phyloP scores from a whole-genome alignment of 1,140 invertebrate genomes.

The Phthorimaea operculella region DNA sequence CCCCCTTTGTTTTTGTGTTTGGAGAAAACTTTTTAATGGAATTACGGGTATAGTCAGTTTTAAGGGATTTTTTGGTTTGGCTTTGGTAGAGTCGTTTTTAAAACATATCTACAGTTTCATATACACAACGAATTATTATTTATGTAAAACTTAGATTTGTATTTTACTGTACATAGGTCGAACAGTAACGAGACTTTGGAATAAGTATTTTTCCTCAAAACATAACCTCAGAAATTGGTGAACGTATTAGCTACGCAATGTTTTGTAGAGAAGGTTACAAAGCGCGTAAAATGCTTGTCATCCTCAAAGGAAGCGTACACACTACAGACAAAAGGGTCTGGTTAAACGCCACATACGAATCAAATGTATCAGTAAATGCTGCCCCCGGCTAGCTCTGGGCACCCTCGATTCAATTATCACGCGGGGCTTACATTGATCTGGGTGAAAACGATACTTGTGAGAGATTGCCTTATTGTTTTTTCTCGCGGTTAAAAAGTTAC shows the following conservation, averaged over 20 bases:
- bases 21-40: not conserved
- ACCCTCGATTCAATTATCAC: constrained; percentile 66
- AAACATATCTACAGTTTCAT: too few relatives aligned
- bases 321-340: constrained; percentile 2
- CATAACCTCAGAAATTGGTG: too few relatives aligned
- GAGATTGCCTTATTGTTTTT: constrained; percentile 69
- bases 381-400: constrained; percentile 8
- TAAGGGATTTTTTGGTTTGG: too few relatives aligned
- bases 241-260: too few relatives aligned
- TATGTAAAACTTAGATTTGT: too few relatives aligned
- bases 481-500: constrained; percentile 63
- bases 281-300: not conserved
- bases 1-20: constrained; percentile 31
- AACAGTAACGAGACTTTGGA: too few relatives aligned
- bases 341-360: constrained; percentile 45
- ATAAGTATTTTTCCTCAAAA: too few relatives aligned
- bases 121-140: too few relatives aligned
- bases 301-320: too few relatives aligned
- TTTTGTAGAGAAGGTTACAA: constrained; percentile 6
- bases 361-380: constrained; percentile 51
- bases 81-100: too few relatives aligned
- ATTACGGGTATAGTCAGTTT: too few relatives aligned
- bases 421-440: constrained; percentile 60
- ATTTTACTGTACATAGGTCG: too few relatives aligned
- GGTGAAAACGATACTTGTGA: constrained; percentile 69